Conservation (phyloP, 1,140 invertebrate species). For the Achroia grisella region DNA sequence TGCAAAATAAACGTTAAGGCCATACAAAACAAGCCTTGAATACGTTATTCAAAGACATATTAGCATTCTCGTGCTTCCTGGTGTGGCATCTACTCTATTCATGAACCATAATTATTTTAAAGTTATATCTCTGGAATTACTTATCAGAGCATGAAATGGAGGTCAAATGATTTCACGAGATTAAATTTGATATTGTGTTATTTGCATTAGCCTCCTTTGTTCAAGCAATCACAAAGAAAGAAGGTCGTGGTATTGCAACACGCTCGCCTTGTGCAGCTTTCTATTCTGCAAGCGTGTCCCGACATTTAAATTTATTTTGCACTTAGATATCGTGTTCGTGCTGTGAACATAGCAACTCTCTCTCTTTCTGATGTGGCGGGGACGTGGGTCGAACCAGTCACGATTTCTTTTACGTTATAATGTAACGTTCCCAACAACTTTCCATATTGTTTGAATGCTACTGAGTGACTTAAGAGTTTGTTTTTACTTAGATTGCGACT, state of each 20-base stretch:
- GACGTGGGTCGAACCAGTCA: slow-evolving; percentile 51
- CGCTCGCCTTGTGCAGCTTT: slow-evolving; percentile 68
- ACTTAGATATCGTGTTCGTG: slow-evolving; percentile 52
- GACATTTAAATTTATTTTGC: slow-evolving; percentile 70
- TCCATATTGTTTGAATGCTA: slow-evolving; percentile 34
- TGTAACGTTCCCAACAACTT: slow-evolving; percentile 40
- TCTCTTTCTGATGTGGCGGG: slow-evolving; percentile 64
- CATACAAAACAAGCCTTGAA: slow-evolving; percentile 60
- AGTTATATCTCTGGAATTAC: slow-evolving; percentile 28
- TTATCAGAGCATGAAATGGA: slow-evolving; percentile 57
- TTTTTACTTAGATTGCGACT: slow-evolving; percentile 19
- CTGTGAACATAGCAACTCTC: slow-evolving; percentile 49
- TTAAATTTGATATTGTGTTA: slow-evolving; percentile 36
- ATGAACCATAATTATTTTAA: slow-evolving; percentile 19
- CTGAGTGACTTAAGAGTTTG: slow-evolving; percentile 14
- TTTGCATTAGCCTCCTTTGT: slow-evolving; percentile 61
- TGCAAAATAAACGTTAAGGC: slow-evolving; percentile 48
- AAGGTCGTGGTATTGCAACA: slow-evolving; percentile 65
- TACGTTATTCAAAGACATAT: slow-evolving; percentile 62
- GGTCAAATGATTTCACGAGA: slow-evolving; percentile 44
- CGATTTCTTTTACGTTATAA: slow-evolving; percentile 54
- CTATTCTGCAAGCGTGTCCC: slow-evolving; percentile 67
- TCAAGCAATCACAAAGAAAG: slow-evolving; percentile 47
- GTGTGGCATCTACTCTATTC: slow-evolving; percentile 39
- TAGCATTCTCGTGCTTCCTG: slow-evolving; percentile 65